These are phyloP conservation scores for Calcarius ornatus DNA, from an alignment of 2,113 vertebrate genomes.

Conservation along the genomic window DNA sequence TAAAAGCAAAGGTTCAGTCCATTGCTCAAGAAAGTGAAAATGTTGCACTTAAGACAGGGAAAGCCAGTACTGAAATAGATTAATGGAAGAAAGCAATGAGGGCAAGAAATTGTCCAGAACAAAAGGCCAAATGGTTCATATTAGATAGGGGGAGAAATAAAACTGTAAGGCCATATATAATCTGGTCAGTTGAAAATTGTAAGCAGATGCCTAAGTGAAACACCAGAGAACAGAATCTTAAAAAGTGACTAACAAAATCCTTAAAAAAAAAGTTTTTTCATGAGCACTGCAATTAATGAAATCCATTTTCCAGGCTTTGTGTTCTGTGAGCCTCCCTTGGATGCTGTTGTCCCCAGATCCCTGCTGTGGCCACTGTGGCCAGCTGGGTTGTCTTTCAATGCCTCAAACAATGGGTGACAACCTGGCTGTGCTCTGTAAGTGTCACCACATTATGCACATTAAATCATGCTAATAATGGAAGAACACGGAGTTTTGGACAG, in stretches of 20 bases:
- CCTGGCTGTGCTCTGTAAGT: background rate
- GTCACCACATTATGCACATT: no score
- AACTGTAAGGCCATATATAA: background rate
- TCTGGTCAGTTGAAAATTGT: background rate
- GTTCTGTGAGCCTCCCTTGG: background rate
- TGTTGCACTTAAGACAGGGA: background rate
- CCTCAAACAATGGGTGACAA: background rate
- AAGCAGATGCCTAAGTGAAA: background rate
- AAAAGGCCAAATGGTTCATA: constrained; percentile 30
- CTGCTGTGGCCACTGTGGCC: background rate
- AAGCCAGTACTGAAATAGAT: background rate
- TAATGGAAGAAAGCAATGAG: background rate
- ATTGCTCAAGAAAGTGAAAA: constrained; percentile 1
- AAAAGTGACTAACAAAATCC: background rate
- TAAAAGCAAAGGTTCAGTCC: background rate
- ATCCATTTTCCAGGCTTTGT: background rate
- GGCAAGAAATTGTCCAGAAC: background rate
- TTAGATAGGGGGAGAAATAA: background rate
- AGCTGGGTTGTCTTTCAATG: background rate
- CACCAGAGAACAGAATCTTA: background rate
- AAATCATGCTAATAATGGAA: background rate
- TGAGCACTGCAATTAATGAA: background rate
- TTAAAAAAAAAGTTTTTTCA: background rate
- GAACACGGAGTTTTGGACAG: background rate
- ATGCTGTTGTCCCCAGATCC: background rate